Evolutionary conservation across 1,140 invertebrate species (phyloP).

Genomic region (Macrobrachium nipponense): DNA sequence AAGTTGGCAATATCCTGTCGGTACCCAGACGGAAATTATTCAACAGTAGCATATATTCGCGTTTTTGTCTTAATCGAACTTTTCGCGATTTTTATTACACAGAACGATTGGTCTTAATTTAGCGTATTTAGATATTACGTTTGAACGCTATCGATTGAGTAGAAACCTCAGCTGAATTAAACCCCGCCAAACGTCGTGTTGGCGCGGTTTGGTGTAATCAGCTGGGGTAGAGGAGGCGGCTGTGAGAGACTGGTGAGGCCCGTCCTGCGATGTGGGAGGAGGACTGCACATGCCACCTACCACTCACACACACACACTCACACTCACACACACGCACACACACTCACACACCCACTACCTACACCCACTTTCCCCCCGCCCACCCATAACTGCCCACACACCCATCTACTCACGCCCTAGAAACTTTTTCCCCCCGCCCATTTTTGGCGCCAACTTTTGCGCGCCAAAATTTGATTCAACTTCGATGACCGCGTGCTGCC

Average conservation of each 20-base stretch:
- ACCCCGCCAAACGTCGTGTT: constrained; percentile 18
- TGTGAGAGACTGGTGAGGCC: constrained; percentile 57
- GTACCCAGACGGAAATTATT: constrained; percentile 60
- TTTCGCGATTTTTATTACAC: not conserved
- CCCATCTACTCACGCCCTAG: not conserved
- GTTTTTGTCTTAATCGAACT: not conserved
- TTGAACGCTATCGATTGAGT: not conserved
- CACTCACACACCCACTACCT: constrained; percentile 6
- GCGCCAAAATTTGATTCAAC: constrained; percentile 50
- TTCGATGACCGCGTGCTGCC: constrained; percentile 45
- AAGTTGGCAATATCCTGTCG: constrained; percentile 52
- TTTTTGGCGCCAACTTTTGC: constrained; percentile 43
- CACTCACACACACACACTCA: constrained; percentile 43
- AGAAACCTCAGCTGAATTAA: constrained; percentile 33
- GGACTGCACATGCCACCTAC: constrained; percentile 41
- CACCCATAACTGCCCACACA: not conserved
- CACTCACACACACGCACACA: constrained; percentile 16
- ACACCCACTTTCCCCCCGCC: constrained; percentile 4
- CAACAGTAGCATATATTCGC: constrained; percentile 40
- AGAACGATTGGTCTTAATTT: not conserved
- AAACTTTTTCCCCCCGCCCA: constrained; percentile 1
- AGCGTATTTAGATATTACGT: not conserved
- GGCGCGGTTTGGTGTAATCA: constrained; percentile 59
- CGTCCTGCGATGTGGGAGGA: constrained; percentile 54
- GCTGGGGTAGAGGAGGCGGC: constrained; percentile 60